Conservation (phyloP, 2,797 vertebrate species). For the Cirrhinus mrigala region DNA sequence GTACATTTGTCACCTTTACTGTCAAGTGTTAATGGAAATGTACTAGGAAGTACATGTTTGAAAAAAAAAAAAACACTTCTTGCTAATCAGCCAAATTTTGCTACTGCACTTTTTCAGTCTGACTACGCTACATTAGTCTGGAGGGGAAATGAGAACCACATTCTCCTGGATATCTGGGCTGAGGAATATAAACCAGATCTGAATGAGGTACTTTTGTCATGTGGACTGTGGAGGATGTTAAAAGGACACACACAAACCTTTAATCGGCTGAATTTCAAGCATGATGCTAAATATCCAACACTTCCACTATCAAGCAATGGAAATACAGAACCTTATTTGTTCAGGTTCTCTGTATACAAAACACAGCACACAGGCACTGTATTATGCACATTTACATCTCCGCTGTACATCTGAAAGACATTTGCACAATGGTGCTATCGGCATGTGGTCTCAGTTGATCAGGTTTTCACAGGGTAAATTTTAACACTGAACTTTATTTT, state of each 20-base stretch:
- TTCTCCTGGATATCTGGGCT: constrained; percentile 12
- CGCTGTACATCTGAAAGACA: constrained; percentile 1
- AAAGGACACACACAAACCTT: background rate
- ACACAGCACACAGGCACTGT: background rate
- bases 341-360: background rate
- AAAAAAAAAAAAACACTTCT: background rate
- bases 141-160: background rate
- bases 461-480: constrained; percentile 1
- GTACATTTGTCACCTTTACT: background rate
- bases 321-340: background rate
- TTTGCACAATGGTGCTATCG: constrained; percentile 8
- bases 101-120: background rate
- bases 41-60: background rate
- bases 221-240: constrained; percentile 16
- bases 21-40: background rate
- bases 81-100: background rate
- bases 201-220: constrained; percentile 11
- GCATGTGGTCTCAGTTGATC: background rate
- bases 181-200: background rate
- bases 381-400: background rate
- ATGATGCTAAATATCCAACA: background rate
- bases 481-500: background rate
- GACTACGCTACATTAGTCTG: background rate
- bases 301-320: background rate
- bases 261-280: background rate